These are phyloP conservation scores for Grammomys surdaster DNA, from an alignment of 2,113 vertebrate species.

Conservation along the genomic window DNA sequence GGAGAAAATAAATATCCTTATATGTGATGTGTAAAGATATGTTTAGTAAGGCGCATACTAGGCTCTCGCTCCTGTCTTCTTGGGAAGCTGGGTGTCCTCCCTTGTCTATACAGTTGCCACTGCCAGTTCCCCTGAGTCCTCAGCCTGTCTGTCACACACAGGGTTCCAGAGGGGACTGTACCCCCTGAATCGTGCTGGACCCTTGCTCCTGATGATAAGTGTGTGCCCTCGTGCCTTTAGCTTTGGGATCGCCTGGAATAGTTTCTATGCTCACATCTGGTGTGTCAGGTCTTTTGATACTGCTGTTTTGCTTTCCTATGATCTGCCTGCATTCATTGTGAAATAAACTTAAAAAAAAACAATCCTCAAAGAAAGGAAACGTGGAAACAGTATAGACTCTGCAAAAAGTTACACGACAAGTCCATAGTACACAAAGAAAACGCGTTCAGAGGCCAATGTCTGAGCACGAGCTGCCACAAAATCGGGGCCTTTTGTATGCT, in stretches of 20 bases:
- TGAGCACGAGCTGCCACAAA: background rate
- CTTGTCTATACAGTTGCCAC: background rate
- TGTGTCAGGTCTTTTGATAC: background rate
- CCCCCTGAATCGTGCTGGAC: accelerated
- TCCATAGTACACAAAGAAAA: background rate
- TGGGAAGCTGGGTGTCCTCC: background rate
- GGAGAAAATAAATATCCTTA: conserved; percentile 42
- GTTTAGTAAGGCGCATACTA: background rate
- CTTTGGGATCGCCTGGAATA: background rate
- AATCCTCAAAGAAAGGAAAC: background rate
- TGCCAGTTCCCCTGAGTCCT: background rate
- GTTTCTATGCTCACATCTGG: background rate
- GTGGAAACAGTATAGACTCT: background rate
- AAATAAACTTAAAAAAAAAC: background rate
- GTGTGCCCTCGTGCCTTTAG: accelerated
- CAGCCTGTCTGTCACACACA: background rate
- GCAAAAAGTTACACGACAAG: too few species aligned
- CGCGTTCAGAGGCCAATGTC: background rate
- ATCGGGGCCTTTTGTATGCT: background rate
- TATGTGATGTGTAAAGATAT: conserved; percentile 7
- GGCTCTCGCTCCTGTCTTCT: conserved; percentile 11
- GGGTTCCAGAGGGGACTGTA: background rate
- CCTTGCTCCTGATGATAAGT: accelerated
- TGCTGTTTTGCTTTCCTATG: conserved; percentile 11
- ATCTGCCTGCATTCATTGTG: background rate